phyloP scores from a whole-genome alignment of 30 jellyfish, hydroid and myxozoan species.

The Nemopilema nomurai region DNA sequence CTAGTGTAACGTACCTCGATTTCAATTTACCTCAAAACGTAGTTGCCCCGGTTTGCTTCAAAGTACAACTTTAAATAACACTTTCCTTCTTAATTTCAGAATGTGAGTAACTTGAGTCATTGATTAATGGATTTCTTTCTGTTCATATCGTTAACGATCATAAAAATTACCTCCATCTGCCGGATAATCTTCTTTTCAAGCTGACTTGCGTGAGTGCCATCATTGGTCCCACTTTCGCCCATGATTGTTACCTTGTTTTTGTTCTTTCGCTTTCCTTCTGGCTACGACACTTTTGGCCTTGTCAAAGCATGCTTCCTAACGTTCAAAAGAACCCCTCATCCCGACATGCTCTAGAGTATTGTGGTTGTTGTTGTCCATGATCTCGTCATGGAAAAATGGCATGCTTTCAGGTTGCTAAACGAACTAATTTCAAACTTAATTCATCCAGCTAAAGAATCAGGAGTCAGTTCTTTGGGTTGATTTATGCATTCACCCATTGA shows the following conservation, averaged over 20 bases:
- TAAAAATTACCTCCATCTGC: constrained; percentile 72
- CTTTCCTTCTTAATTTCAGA: neutral
- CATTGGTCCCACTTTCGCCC: constrained; percentile 51
- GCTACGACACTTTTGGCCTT: neutral
- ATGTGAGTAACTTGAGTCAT: neutral
- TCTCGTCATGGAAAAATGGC: neutral
- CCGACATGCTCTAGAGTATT: neutral
- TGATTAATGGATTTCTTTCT: neutral
- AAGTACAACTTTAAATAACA: neutral
- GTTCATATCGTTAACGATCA: neutral
- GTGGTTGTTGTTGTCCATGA: neutral
- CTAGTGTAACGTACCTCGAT: no score
- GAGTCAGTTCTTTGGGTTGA: no score
- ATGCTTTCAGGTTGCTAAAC: no score
- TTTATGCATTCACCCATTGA: no score
- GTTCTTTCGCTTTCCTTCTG: neutral
- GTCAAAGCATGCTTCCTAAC: neutral
- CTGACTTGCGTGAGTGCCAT: constrained; percentile 20
- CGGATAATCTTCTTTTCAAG: constrained; percentile 81
- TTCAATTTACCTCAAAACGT: neutral
- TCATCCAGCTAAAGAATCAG: no score
- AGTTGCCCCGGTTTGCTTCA: neutral
- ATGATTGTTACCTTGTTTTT: neutral
- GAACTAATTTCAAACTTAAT: no score
- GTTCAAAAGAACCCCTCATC: neutral